phyloP scores from a whole-genome alignment of 2,113 vertebrate genomes.

The Mustelus asterias region DNA sequence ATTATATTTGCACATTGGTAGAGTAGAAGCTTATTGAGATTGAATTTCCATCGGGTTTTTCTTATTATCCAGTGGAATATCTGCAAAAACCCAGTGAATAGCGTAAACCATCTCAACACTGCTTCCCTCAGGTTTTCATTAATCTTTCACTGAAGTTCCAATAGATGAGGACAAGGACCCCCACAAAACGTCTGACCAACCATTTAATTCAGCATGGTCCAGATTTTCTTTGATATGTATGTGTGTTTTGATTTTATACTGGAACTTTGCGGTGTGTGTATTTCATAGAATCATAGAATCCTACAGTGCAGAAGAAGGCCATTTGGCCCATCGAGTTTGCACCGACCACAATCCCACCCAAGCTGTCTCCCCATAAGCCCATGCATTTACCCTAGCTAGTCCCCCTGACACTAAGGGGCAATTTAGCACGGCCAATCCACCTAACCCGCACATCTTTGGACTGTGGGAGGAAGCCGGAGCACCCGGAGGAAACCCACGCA shows the following conservation, averaged over 20 bases:
- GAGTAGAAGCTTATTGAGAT: neutral
- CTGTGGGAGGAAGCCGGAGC: no score
- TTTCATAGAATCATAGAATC: neutral
- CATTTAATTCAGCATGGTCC: neutral
- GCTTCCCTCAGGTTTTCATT: neutral
- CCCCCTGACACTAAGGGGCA: no score
- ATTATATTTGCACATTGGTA: neutral
- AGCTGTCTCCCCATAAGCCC: no score
- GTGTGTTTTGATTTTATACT: neutral
- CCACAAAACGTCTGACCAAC: neutral
- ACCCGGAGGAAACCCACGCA: no score
- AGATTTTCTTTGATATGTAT: neutral
- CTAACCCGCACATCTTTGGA: no score
- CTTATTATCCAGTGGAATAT: neutral
- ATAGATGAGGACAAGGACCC: neutral
- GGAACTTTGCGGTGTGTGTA: neutral
- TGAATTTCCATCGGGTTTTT: neutral
- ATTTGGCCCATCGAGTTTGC: no score
- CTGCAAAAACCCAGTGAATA: neutral
- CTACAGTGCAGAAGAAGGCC: no score
- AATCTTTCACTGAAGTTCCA: neutral
- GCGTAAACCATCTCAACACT: no score
- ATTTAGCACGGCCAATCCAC: no score
- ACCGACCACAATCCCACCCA: no score
- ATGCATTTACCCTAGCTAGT: no score